Conservation (phyloP, 1,140 invertebrate species). For the Drosophila miranda region DNA sequence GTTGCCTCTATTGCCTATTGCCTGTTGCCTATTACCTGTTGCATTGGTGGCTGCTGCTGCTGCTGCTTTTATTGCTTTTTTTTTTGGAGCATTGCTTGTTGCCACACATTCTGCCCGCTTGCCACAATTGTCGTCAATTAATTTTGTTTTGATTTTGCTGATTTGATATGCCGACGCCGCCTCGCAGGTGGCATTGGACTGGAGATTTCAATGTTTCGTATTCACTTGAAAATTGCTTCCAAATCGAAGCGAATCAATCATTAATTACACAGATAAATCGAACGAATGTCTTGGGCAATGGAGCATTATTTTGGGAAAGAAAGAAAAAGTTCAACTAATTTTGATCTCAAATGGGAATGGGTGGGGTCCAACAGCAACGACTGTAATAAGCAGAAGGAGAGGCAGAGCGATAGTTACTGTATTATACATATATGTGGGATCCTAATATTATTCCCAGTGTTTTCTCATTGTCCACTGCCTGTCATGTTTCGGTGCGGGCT, state of each 20-base stretch:
- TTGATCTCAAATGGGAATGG: not conserved
- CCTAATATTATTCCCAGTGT: no score
- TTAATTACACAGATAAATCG: slow-evolving; percentile 51
- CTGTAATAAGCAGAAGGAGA: no score
- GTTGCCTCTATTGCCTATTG: slow-evolving; percentile 3
- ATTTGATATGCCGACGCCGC: slow-evolving; percentile 67
- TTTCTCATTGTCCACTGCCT: no score
- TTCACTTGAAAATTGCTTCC: slow-evolving; percentile 33
- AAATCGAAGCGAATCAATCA: slow-evolving; percentile 56
- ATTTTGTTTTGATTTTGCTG: slow-evolving; percentile 75
- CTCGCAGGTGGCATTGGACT: slow-evolving; percentile 73
- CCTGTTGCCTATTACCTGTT: slow-evolving; percentile 31
- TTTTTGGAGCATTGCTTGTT: slow-evolving; percentile 36
- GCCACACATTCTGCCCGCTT: slow-evolving; percentile 67
- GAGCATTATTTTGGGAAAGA: slow-evolving; percentile 3
- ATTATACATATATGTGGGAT: no score
- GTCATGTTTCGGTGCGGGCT: no score
- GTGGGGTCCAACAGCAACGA: no score
- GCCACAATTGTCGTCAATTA: slow-evolving; percentile 79
- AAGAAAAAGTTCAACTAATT: slow-evolving; percentile 38
- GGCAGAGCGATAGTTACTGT: no score
- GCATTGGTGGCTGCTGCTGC: slow-evolving; percentile 46
- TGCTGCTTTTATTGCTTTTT: slow-evolving; percentile 33
- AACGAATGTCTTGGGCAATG: slow-evolving; percentile 27
- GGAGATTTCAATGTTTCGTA: slow-evolving; percentile 35